Conservation (phyloP, 1,140 invertebrate genomes). For the Cryptotermes secundus region DNA sequence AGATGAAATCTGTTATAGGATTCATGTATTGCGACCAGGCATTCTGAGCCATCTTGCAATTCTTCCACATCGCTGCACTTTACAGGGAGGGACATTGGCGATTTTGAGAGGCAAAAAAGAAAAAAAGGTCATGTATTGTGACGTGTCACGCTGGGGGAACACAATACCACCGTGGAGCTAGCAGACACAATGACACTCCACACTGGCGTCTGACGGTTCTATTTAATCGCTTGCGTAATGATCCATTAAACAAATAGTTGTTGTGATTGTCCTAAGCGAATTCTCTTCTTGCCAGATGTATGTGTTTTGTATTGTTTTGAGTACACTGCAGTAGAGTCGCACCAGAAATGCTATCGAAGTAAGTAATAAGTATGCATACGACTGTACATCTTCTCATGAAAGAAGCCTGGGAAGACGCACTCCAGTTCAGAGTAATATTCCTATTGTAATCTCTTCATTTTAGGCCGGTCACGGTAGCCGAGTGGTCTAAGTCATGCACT, state of each 20-base stretch:
- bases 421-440: too few species aligned
- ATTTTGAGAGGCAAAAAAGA: not conserved
- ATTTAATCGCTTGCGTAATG: constrained; percentile 19
- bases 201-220: not conserved
- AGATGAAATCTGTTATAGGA: not conserved
- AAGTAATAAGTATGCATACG: too few species aligned
- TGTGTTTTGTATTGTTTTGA: not conserved
- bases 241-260: constrained; percentile 8
- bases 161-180: too few species aligned
- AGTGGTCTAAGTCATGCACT: too few species aligned
- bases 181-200: not conserved
- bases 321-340: not conserved
- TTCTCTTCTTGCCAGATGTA: not conserved
- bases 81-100: not conserved
- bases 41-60: not conserved
- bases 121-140: constrained; percentile 11
- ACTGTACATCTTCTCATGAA: too few species aligned
- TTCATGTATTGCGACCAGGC: not conserved
- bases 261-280: not conserved
- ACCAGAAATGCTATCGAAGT: not conserved
- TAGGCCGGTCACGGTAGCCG: too few species aligned
- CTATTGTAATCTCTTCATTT: too few species aligned
- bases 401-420: too few species aligned
- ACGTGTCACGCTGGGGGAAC: not conserved
- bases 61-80: not conserved